These are phyloP conservation scores for Melanotaenia trifasciata DNA, from an alignment of 2,797 vertebrate species.

Conservation along the genomic window DNA sequence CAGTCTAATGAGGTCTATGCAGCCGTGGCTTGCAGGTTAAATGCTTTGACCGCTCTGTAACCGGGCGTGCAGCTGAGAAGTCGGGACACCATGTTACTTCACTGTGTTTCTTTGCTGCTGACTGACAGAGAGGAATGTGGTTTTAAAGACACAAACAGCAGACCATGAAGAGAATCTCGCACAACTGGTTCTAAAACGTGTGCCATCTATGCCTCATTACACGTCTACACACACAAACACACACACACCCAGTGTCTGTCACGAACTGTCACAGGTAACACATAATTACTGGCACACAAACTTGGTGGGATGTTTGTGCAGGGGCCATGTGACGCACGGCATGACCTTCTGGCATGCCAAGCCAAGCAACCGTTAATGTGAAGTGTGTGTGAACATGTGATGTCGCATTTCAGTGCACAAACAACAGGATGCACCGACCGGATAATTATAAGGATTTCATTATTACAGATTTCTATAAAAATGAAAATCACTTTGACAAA, in stretches of 20 bases:
- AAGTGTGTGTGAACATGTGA: neutral
- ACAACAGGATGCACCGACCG: slow-evolving; percentile 13
- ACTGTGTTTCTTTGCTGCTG: slow-evolving; percentile 26
- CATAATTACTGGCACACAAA: slow-evolving; percentile 20
- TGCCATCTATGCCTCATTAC: slow-evolving; percentile 17
- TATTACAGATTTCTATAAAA: slow-evolving; percentile 30
- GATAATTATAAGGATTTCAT: slow-evolving; percentile 49
- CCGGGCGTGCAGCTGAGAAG: slow-evolving; percentile 37
- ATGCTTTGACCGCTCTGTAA: slow-evolving; percentile 61
- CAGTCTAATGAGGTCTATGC: slow-evolving; percentile 70
- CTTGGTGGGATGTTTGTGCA: slow-evolving; percentile 22
- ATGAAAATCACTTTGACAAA: neutral
- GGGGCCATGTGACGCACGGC: slow-evolving; percentile 19
- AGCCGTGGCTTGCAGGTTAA: slow-evolving; percentile 67
- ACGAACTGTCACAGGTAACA: slow-evolving; percentile 43
- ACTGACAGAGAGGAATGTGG: slow-evolving; percentile 56
- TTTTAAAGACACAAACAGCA: slow-evolving; percentile 50
- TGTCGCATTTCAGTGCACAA: slow-evolving; percentile 6
- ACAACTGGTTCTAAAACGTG: slow-evolving; percentile 59
- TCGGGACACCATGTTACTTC: slow-evolving; percentile 45
- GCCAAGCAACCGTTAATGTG: slow-evolving; percentile 7
- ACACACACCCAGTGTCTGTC: slow-evolving; percentile 11
- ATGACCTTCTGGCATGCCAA: slow-evolving; percentile 37
- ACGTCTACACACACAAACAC: slow-evolving; percentile 26
- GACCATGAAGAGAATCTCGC: slow-evolving; percentile 44